phyloP scores from a whole-genome alignment of 2,797 vertebrate species.

The Lacerta bilineata region DNA sequence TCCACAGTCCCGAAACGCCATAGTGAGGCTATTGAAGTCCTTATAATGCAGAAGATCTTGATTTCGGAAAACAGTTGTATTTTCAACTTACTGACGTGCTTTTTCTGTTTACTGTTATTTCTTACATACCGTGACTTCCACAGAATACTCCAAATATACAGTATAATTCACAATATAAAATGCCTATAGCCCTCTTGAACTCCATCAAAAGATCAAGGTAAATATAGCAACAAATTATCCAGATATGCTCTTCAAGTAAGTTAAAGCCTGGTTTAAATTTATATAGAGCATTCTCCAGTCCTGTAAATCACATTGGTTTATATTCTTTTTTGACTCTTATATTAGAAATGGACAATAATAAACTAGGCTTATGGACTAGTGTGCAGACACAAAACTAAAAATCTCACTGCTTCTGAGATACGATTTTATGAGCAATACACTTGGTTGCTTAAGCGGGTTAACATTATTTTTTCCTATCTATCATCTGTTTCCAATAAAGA shows the following conservation, averaged over 20 bases:
- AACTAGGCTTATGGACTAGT: conserved; percentile 22
- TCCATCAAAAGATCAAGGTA: not conserved
- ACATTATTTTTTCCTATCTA: not conserved
- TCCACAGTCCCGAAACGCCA: not conserved
- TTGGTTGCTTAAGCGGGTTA: not conserved
- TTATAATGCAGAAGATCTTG: not conserved
- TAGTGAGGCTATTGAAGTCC: not conserved
- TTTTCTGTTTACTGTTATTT: not conserved
- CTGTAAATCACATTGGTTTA: not conserved
- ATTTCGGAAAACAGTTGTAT: not conserved
- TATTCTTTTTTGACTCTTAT: not conserved
- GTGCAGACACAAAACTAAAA: not conserved
- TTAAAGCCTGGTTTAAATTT: not conserved
- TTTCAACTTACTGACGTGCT: not conserved
- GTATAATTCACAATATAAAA: not conserved
- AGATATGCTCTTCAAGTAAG: conserved; percentile 40
- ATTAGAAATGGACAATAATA: conserved; percentile 4
- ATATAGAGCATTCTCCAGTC: not conserved
- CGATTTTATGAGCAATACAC: not conserved
- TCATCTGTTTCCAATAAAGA: conserved; percentile 8
- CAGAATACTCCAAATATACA: not conserved
- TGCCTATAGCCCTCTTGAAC: not conserved
- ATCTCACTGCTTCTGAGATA: not conserved
- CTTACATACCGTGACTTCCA: not conserved
- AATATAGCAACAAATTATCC: not conserved